phyloP scores from a whole-genome alignment of 2,888 invertebrate genomes.

The Tetragonula carbonaria region DNA sequence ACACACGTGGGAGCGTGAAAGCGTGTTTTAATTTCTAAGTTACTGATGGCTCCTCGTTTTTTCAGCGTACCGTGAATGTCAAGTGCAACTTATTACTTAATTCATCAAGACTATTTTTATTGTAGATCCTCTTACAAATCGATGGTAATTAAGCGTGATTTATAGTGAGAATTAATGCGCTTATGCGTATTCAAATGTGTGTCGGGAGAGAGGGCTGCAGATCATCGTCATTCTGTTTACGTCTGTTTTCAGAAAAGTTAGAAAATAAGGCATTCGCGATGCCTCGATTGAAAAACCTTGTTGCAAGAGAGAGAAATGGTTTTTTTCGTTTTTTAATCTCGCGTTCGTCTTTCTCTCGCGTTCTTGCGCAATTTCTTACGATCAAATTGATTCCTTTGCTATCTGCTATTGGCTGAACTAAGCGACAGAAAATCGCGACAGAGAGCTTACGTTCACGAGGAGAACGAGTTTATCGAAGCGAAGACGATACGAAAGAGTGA shows the following conservation, averaged over 20 bases:
- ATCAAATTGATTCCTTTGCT: not conserved
- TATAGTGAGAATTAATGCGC: not conserved
- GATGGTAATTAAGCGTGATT: not conserved
- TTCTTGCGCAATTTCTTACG: not conserved
- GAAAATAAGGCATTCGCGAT: too few relatives aligned
- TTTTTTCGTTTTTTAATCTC: not conserved
- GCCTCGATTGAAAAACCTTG: too few relatives aligned
- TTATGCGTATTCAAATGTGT: not conserved
- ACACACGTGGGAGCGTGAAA: not conserved
- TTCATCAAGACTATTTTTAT: not conserved
- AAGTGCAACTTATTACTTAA: not conserved
- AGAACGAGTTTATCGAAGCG: conserved; percentile 12
- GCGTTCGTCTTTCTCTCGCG: not conserved
- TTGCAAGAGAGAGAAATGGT: not conserved
- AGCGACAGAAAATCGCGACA: not conserved
- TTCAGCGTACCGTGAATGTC: not conserved
- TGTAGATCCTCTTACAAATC: not conserved
- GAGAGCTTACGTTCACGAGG: not conserved
- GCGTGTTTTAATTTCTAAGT: not conserved
- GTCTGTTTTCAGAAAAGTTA: too few relatives aligned
- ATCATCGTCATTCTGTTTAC: not conserved
- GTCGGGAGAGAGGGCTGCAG: not conserved
- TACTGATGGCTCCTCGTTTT: not conserved
- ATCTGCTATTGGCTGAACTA: not conserved
- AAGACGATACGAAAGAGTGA: not conserved